Conservation (phyloP, 1,140 invertebrate species). For the Zophobas atratus region DNA sequence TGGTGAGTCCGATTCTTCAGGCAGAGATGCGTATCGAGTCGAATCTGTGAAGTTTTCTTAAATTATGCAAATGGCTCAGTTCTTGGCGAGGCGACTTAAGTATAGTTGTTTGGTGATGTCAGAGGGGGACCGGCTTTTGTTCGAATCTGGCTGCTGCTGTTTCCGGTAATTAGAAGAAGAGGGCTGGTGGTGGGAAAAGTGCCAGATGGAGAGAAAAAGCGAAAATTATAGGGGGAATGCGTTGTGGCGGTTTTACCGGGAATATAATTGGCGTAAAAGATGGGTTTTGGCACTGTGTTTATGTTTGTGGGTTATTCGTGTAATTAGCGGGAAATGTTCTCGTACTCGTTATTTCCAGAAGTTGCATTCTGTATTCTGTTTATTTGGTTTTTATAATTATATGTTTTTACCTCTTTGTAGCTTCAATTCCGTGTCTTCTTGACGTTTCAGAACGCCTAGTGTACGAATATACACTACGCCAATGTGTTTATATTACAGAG, state of each 20-base stretch:
- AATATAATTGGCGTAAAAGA: too few relatives aligned
- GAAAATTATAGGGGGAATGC: too few relatives aligned
- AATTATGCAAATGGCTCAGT: constrained; percentile 11
- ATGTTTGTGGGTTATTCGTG: too few relatives aligned
- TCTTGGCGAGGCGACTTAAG: constrained; percentile 18
- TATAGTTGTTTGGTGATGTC: background rate
- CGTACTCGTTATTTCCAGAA: background rate
- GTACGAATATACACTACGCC: too few relatives aligned
- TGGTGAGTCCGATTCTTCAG: constrained; percentile 1
- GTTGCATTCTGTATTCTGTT: too few relatives aligned
- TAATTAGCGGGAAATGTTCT: background rate
- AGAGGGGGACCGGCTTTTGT: background rate
- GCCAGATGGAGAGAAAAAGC: background rate
- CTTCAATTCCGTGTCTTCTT: too few relatives aligned
- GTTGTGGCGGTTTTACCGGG: too few relatives aligned
- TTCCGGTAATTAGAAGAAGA: constrained; percentile 1
- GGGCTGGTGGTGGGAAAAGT: background rate
- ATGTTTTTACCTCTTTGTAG: too few relatives aligned
- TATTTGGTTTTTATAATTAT: too few relatives aligned
- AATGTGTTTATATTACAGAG: too few relatives aligned
- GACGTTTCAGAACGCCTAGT: too few relatives aligned
- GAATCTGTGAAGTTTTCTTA: constrained; percentile 20
- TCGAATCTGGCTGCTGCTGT: constrained; percentile 7
- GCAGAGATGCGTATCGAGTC: constrained; percentile 22
- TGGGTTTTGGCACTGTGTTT: too few relatives aligned